phyloP scores from a whole-genome alignment of 2,797 vertebrate genomes.

The Echeneis naucrates region DNA sequence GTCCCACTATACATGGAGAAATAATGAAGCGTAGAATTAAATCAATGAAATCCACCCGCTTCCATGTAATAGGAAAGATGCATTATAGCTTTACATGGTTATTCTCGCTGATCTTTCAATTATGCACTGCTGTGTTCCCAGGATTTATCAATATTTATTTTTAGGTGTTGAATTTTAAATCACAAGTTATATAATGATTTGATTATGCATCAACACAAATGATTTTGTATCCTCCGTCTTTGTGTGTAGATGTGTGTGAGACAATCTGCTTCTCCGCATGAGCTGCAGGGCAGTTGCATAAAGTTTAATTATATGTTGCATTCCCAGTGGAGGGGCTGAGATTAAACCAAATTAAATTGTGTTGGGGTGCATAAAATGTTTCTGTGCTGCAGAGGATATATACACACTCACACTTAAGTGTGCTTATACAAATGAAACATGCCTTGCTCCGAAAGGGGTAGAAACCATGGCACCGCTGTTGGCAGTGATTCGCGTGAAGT shows the following conservation, averaged over 20 bases:
- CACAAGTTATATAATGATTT: constrained; percentile 76
- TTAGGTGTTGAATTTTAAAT: constrained; percentile 76
- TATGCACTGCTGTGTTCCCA: constrained; percentile 57
- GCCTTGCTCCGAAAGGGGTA: neutral
- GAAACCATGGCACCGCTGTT: constrained; percentile 3
- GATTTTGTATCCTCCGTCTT: constrained; percentile 61
- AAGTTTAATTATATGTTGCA: constrained; percentile 87
- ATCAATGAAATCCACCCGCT: constrained; percentile 71
- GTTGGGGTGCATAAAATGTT: constrained; percentile 80
- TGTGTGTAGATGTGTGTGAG: constrained; percentile 51
- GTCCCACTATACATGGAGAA: constrained; percentile 49
- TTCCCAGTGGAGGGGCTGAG: constrained; percentile 83
- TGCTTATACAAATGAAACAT: constrained; percentile 22
- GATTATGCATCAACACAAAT: constrained; percentile 76
- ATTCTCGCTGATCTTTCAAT: constrained; percentile 70
- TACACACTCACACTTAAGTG: constrained; percentile 17
- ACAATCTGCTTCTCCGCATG: constrained; percentile 69
- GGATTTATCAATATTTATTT: constrained; percentile 78
- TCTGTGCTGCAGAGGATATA: constrained; percentile 60
- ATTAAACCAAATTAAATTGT: constrained; percentile 89
- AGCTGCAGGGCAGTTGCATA: constrained; percentile 82
- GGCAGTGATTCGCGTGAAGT: constrained; percentile 11
- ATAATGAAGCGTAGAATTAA: constrained; percentile 69
- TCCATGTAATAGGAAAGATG: constrained; percentile 65
- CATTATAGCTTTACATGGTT: constrained; percentile 60